These are phyloP conservation scores for Porites evermanni DNA, from an alignment of 92 coral and sea anemone species.

Conservation along the genomic window DNA sequence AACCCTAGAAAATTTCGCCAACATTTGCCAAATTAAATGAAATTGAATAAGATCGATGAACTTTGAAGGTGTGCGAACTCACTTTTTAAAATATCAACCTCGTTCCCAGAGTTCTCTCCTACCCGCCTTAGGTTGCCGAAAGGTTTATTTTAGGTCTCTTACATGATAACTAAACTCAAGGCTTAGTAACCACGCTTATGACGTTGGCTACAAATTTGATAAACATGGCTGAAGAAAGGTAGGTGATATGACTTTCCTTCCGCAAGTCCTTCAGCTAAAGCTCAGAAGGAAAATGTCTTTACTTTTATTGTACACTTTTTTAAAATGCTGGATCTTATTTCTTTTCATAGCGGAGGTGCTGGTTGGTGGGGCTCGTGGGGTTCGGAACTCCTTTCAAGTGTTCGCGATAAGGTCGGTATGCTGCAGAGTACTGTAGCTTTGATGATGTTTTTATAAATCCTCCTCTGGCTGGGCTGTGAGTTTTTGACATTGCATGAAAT, in stretches of 20 bases:
- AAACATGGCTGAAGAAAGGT: slow-evolving; percentile 97
- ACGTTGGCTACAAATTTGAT: neutral
- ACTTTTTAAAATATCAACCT: too few species aligned
- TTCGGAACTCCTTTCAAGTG: slow-evolving; percentile 65
- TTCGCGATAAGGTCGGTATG: slow-evolving; percentile 73
- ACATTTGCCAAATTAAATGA: too few species aligned
- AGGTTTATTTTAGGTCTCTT: slow-evolving; percentile 20
- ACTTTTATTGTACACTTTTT: neutral
- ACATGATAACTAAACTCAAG: neutral
- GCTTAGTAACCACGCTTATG: slow-evolving; percentile 42
- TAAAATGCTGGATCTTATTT: slow-evolving; percentile 17
- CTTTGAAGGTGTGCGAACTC: neutral
- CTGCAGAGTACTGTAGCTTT: neutral
- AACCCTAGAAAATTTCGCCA: too few species aligned
- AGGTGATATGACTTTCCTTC: neutral
- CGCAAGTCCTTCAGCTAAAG: neutral
- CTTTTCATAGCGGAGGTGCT: slow-evolving; percentile 76
- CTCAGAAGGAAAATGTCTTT: neutral
- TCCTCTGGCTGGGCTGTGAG: too few species aligned
- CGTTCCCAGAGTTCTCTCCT: too few species aligned
- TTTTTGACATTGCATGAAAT: too few species aligned
- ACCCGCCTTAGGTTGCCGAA: neutral
- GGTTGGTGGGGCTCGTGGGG: slow-evolving; percentile 95
- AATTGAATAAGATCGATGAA: too few species aligned
- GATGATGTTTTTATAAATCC: neutral